Base-by-base conservation (phyloP, 1,140 invertebrate genomes). In the Lepidurus arcticus region DNA sequence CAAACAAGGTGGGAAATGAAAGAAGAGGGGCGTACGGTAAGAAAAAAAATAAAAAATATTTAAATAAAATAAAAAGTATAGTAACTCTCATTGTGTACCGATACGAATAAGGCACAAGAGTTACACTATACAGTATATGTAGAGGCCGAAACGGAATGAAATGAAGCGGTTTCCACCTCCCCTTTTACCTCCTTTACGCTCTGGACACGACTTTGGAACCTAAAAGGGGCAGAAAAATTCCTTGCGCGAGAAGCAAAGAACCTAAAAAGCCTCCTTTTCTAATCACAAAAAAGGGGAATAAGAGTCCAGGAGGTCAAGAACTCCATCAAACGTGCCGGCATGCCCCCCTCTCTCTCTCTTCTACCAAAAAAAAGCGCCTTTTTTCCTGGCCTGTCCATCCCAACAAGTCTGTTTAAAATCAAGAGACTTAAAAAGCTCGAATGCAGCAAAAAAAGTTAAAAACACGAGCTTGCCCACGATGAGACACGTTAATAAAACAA, bases 311-410 rank as follows among this genome's bases (percentile, higher is more conserved):
- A 65, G 53, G 53, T 65, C 53, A 65, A 65, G 53, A 65, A 65
- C 53, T 65, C 53, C 53, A 65, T 65, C 53, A 65, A 65, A 65
- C 53, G 53, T 65, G 53, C 53, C 53, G 53, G 53, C 53, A 65
- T 65, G 53, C 53, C 21, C 53, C 47, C 53, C 13, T 34, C 34
- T 34, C 34, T 34, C 34, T 34, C 34, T 34, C 34, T 34, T 34
- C 34, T 34, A 34, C 34, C 7, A 65, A 65, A 11, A 65, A 65
- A 65, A 65, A 65, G 1, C 8, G 8, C 0, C 21, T 0, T 47
- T 47, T 47, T 47, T 47, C 45, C 34, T 34, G 21, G 9, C 13
- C 53, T 65, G 16, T 16, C n/a, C 53, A 65, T 21, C 16, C n/a
- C 53, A 65, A 21, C 53, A 65, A 13, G 16, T 65, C 21, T 21